Base-by-base conservation (phyloP, 2,113 vertebrate genomes). In the Potamarius usumacintae region DNA sequence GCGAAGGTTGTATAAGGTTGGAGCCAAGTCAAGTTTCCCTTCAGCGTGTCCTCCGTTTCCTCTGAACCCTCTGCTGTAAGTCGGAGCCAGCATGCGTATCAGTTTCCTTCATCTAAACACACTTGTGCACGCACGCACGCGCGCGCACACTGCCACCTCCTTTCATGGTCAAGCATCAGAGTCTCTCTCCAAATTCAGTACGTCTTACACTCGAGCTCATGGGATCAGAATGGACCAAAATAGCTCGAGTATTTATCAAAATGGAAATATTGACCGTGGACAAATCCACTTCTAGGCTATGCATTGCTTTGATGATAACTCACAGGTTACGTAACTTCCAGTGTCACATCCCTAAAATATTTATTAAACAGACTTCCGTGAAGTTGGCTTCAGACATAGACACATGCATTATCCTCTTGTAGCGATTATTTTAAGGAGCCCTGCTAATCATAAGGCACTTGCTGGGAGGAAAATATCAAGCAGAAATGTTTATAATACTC, bases 111-210 rank as follows among this genome's bases (percentile, higher is more conserved):
- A 84, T 82, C 34, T 69, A 71, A 34, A 85, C 22, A n/a, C 78
- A 83, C 52, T 58, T 25, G 74, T 42, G 52, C 79, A 53, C 63
- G 77, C 65, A 74, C 6, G 22, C 74, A 82, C 53, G 30, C 53
- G 71, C 62, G 81, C 57, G 20, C 18, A 20, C 20, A 82, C 65
- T 25, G n/a, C 63, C 79, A 55, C 30, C 20, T 76, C 86, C 83
- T 90, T 86, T 85, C 63, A 89, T 89, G 89, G 65, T 82, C 57
- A 80, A 18, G 71, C 55, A 2, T 83, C 18, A 62, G 72, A 57
- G 30, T 83, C 42, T 9, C 42, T 30, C 30, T 83, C 83, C 57
- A 34, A 48, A 77, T 85, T 84, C 42, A 62, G 55, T 25, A 15
- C 50, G 57, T 82, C 58, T 74, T 63, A 57, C n/a, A 42, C 22